Percentiles rank a stretch among this genome's conserved stretches.
Evolutionary conservation across 2,888 invertebrate genomes (phyloP).

Genomic region (Papilio elwesi): DNA sequence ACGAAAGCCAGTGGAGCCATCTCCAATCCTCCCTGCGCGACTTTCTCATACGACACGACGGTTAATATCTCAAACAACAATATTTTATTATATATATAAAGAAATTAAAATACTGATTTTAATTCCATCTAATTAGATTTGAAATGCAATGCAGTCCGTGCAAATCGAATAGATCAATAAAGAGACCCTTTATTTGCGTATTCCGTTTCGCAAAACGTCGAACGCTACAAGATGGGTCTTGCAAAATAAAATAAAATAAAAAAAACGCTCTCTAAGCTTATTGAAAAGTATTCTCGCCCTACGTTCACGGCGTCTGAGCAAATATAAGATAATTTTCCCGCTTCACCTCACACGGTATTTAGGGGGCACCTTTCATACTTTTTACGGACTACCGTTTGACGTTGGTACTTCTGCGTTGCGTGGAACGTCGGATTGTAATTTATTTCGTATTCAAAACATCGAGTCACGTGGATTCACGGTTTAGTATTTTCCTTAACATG

Average conservation of each 20-base stretch:
- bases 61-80: neutral
- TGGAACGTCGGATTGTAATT: slow-evolving; percentile 71
- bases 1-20: too few relatives aligned
- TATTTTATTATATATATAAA: neutral
- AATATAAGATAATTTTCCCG: slow-evolving; percentile 84
- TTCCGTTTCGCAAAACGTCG: slow-evolving; percentile 66
- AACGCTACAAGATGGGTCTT: slow-evolving; percentile 73
- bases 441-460: slow-evolving; percentile 77
- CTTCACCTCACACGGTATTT: slow-evolving; percentile 83
- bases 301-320: slow-evolving; percentile 83
- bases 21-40: too few relatives aligned
- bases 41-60: too few relatives aligned
- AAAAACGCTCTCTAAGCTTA: slow-evolving; percentile 83
- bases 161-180: slow-evolving; percentile 68
- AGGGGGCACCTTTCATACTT: slow-evolving; percentile 84
- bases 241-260: slow-evolving; percentile 61
- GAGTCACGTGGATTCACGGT: slow-evolving; percentile 42
- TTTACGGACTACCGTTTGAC: slow-evolving; percentile 75
- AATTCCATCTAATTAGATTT: slow-evolving; percentile 41
- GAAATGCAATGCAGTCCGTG: slow-evolving; percentile 38
- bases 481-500: slow-evolving; percentile 39
- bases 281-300: slow-evolving; percentile 84
- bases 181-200: slow-evolving; percentile 74
- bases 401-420: slow-evolving; percentile 54
- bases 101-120: slow-evolving; percentile 9